Conservation (phyloP, 2,797 vertebrate species). For the Oreochromis grahami region DNA sequence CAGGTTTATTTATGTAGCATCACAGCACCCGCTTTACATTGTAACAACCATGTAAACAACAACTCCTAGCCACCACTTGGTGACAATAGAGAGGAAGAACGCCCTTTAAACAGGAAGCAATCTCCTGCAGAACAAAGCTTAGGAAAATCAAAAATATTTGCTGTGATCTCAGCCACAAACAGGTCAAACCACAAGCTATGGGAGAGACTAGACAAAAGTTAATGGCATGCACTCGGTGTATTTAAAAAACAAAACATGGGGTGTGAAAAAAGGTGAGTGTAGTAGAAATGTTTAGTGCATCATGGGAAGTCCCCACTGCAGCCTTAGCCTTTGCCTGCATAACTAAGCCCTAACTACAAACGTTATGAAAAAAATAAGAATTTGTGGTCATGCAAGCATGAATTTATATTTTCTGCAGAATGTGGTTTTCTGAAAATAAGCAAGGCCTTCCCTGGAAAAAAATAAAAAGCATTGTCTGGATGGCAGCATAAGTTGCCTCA, state of each 20-base stretch:
- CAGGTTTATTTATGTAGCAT: neutral
- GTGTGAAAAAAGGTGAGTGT: neutral
- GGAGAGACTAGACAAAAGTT: neutral
- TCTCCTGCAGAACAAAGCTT: neutral
- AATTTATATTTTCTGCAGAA: neutral
- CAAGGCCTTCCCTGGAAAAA: neutral
- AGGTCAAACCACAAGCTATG: neutral
- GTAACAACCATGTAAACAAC: neutral
- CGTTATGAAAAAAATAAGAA: neutral
- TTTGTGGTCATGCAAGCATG: neutral
- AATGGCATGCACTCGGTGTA: neutral
- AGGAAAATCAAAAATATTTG: neutral
- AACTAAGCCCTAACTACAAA: neutral
- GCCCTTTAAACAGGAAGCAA: neutral
- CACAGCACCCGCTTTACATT: neutral
- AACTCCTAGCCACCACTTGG: neutral
- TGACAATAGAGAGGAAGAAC: neutral
- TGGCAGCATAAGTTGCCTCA: neutral
- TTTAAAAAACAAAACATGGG: neutral
- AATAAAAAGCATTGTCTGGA: neutral
- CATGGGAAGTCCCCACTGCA: neutral
- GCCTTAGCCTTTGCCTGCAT: neutral
- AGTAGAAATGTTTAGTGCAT: neutral
- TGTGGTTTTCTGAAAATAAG: neutral
- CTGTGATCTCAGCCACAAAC: neutral